A percentile compares a stretch with the other conserved stretches of the same genome.
Evolutionary conservation across 2,888 invertebrate genomes (phyloP).

Genomic region (Acrobeloides nanus): DNA sequence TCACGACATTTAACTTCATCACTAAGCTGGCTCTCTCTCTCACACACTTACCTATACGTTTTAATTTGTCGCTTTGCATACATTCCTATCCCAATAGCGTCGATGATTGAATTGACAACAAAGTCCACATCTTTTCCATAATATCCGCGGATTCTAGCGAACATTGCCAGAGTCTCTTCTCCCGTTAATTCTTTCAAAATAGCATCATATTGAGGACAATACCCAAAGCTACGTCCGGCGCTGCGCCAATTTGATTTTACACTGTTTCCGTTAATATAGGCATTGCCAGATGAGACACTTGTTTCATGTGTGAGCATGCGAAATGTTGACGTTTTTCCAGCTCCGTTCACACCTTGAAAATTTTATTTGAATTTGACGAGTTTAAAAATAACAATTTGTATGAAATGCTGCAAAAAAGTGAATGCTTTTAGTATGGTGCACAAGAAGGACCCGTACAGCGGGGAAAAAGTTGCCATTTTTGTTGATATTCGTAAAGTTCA

Average conservation of each 20-base stretch:
- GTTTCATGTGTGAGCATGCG: conserved; percentile 43
- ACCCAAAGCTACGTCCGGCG: conserved; percentile 57
- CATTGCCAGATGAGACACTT: conserved; percentile 35
- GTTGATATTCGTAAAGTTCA: no score
- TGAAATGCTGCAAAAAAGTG: no score
- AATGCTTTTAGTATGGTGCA: no score
- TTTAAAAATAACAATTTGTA: no score
- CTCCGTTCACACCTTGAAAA: conserved; percentile 45
- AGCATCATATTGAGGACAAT: conserved; percentile 72
- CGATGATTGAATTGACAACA: conserved; percentile 20
- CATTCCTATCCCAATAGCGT: conserved; percentile 22
- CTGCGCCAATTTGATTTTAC: conserved; percentile 38
- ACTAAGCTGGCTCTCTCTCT: no score
- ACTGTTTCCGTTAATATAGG: conserved; percentile 35
- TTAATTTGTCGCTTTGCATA: conserved; percentile 26
- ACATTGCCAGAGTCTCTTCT: conserved; percentile 64
- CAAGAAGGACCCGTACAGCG: no score
- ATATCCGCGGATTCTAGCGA: conserved; percentile 65
- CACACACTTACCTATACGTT: conserved; percentile 21
- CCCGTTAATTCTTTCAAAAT: conserved; percentile 67
- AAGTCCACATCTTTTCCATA: conserved; percentile 34
- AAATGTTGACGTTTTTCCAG: conserved; percentile 49
- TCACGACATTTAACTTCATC: no score
- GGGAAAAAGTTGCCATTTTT: no score
- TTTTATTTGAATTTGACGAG: conserved; percentile 2